Evolutionary conservation across 2,113 vertebrate genomes (phyloP), one percentile per base, ranked within the genome.

Genomic region (Ancistrus triradiatus): DNA sequence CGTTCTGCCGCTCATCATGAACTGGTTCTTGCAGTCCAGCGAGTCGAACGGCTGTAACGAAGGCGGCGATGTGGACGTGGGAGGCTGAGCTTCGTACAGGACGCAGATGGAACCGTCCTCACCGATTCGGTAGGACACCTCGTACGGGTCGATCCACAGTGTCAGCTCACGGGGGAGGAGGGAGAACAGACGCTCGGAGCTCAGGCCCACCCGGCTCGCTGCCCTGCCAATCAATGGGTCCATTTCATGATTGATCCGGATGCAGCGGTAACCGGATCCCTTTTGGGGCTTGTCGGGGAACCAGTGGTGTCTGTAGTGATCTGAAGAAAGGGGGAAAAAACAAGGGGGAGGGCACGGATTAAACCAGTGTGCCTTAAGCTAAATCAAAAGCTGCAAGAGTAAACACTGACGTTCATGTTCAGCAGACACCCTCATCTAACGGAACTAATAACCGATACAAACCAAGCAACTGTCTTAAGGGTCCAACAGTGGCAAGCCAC

Each of bases 61-160:
- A 13, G 9, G 50, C 0, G 40, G n/a, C 49, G 40, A n/a, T n/a
- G 43, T 35, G 15, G 68, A n/a, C 1, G 28, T 50, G 0, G 69
- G 74, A 0, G 64, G 48, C n/a, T 68, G 59, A 61, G 78, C 78
- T 48, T 93, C 88, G 0, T 94, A 93, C 0, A 93, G 69, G 1
- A 91, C 88, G 2, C 91, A 93, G 74, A 92, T 93, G 77, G 92
- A 93, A 2, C 91, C 92, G 0, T 94, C 89, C 71, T 94, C 92
- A 0, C 92, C 92, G 0, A 94, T 94, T 8, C 92, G 85, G 52
- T 94, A 93, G 0, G 90, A 94, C 1, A 94, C 92, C 59, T 94
- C 91, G 0, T 81, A 93, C 3, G 92, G 92, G 70, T 94, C 92
- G 35, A 94, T 87, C 92, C 92, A 94, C 42, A 94, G 84, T 1